Percentiles rank a stretch among this genome's conserved stretches.
Evolutionary conservation across 2,113 vertebrate species (phyloP).

Genomic region (Rhizomys pruinosus): DNA sequence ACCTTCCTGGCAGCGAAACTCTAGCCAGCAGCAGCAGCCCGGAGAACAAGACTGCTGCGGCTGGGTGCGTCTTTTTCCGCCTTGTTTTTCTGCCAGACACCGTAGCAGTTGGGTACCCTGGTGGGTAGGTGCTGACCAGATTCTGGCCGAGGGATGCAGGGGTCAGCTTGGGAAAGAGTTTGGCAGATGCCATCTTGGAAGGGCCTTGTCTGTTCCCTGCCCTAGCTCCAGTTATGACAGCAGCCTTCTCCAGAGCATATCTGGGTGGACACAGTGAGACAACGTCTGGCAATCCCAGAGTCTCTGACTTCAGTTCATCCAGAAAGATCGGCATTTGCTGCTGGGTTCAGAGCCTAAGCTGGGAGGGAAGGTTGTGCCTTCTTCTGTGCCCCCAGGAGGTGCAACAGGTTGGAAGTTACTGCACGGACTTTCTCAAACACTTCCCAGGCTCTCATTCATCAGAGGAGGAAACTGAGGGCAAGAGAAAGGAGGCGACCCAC

Average conservation of each 20-base stretch:
- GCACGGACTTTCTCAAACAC: no score
- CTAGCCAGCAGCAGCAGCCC: not conserved
- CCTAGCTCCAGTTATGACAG: not conserved
- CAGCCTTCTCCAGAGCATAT: not conserved
- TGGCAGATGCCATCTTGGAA: not conserved
- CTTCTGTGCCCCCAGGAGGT: not conserved
- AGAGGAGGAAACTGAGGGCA: not conserved
- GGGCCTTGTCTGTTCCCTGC: not conserved
- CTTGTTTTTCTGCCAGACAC: not conserved
- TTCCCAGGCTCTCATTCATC: not conserved
- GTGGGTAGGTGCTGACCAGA: not conserved
- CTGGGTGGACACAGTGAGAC: not conserved
- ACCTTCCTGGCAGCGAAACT: not conserved
- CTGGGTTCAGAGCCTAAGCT: not conserved
- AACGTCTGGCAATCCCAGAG: not conserved
- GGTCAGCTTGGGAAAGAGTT: not conserved
- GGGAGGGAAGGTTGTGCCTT: fast-evolving
- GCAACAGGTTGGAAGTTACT: no score
- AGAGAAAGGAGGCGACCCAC: not conserved
- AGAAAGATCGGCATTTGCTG: not conserved
- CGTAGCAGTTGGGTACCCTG: no score
- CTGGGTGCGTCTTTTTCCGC: not conserved
- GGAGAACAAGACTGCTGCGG: not conserved
- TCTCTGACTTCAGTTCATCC: not conserved
- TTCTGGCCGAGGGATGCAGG: not conserved